Evolutionary conservation across 1,140 invertebrate genomes (phyloP), one percentile per base, ranked within the genome.

Genomic region (Luehdorfia chinensis): DNA sequence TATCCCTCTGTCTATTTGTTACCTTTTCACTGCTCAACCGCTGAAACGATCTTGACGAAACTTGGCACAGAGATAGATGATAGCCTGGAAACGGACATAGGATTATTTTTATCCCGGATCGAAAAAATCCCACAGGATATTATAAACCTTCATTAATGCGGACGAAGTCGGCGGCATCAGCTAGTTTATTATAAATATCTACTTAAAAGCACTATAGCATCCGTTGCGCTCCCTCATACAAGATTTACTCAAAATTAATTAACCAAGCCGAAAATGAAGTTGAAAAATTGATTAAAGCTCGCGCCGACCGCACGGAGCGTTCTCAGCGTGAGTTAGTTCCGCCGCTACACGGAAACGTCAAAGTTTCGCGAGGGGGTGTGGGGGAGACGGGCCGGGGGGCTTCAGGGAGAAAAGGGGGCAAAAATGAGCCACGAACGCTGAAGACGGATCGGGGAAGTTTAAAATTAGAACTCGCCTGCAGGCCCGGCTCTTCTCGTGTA

Each of bases 241-340:
- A 30, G 27, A 31, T 12, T 9, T 31, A 13, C 48, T 27, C 44
- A 62, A 64, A 75, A 72, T 66, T 77, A 75, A 75, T 72, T 75
- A 66, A 50, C 32, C 45, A 50, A 57, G 47, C 66, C 53, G 51
- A 64, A 78, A 79, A 76, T 75, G 63, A 68, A 75, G 72, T 79
- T 78, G 67, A 83, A 83, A 83, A 83, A 78, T 79, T 83, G 74
- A 79, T 83, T 77, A 83, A 79, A 74, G 53, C 77, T 59, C 66
- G 55, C 59, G 57, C 47, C 65, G 62, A 69, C 74, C 70, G 72
- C 69, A 71, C 54, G 43, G 31, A 27, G 43, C 60, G 54, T 59
- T 58, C 49, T 51, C 44, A 33, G 43, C 43, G 59, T 55, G 63
- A 60, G 62, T 68, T 72, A 78, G 66, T 69, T 68, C 49, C 68